Conservation (phyloP, 2,797 vertebrate species). For the Petrocephalus sullivani region DNA sequence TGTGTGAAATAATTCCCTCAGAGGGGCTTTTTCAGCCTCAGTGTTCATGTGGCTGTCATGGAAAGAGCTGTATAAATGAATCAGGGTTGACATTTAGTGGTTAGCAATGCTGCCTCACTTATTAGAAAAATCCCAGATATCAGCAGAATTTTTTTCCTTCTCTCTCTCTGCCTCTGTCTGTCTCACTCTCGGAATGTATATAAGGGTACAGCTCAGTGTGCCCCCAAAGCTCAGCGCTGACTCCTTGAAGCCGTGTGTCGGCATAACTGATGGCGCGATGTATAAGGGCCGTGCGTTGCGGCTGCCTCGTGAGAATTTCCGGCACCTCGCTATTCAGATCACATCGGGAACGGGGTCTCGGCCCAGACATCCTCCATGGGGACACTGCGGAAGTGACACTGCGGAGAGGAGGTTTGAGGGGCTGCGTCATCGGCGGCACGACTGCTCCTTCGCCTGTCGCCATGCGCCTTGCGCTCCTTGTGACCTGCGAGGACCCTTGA, state of each 20-base stretch:
- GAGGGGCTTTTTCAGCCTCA: neutral
- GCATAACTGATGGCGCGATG: neutral
- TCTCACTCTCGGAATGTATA: neutral
- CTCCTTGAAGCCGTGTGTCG: neutral
- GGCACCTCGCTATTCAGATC: constrained; percentile 17
- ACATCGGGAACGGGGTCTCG: neutral
- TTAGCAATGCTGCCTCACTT: constrained; percentile 20
- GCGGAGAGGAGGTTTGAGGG: neutral
- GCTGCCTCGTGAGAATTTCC: neutral
- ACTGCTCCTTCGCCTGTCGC: neutral
- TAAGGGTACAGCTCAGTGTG: neutral
- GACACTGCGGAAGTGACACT: neutral
- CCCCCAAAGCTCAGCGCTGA: neutral
- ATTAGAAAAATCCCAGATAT: constrained; percentile 28
- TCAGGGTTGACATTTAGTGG: constrained; percentile 32
- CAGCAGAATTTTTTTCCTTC: constrained; percentile 23
- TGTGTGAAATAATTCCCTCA: constrained; percentile 14
- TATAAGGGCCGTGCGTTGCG: neutral
- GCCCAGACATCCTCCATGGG: neutral
- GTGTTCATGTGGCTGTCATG: constrained; percentile 23
- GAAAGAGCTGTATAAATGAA: constrained; percentile 29
- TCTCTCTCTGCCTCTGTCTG: neutral
- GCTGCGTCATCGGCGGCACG: neutral
- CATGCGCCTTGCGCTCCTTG: too few relatives aligned
- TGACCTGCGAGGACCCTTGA: neutral